phyloP scores from a whole-genome alignment of 2,797 vertebrate genomes.

The Molothrus ater region DNA sequence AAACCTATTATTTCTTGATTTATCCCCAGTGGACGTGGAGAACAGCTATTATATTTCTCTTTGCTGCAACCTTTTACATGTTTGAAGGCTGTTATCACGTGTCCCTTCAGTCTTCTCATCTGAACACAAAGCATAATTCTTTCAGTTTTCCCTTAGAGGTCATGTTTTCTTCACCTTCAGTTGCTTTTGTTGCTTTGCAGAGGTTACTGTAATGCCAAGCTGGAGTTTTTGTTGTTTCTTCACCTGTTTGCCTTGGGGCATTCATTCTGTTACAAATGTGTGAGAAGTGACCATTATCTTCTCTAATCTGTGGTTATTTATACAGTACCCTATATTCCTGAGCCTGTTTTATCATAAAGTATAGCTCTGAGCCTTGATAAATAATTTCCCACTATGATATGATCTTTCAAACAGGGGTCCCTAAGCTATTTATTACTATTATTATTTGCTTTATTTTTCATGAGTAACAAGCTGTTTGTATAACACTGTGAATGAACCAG shows the following conservation, averaged over 20 bases:
- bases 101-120: constrained; percentile 1
- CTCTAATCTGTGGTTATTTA: constrained; percentile 37
- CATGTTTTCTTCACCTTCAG: not conserved
- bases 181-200: not conserved
- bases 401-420: not conserved
- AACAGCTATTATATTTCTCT: constrained; percentile 54
- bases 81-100: constrained; percentile 49
- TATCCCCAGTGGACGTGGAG: constrained; percentile 47
- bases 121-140: constrained; percentile 27
- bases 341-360: constrained; percentile 20
- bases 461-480: not conserved
- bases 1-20: constrained; percentile 62
- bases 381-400: constrained; percentile 19
- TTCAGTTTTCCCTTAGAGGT: constrained; percentile 29
- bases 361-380: constrained; percentile 36
- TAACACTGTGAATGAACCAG: not conserved
- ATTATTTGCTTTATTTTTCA: constrained; percentile 22
- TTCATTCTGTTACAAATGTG: not conserved
- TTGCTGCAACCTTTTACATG: constrained; percentile 52
- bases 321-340: constrained; percentile 6
- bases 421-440: constrained; percentile 25
- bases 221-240: constrained; percentile 42
- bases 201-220: not conserved
- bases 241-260: not conserved
- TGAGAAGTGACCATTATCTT: constrained; percentile 43